Evolutionary conservation across 2,797 vertebrate genomes (phyloP).

Genomic region (Thalassophryne amazonica): DNA sequence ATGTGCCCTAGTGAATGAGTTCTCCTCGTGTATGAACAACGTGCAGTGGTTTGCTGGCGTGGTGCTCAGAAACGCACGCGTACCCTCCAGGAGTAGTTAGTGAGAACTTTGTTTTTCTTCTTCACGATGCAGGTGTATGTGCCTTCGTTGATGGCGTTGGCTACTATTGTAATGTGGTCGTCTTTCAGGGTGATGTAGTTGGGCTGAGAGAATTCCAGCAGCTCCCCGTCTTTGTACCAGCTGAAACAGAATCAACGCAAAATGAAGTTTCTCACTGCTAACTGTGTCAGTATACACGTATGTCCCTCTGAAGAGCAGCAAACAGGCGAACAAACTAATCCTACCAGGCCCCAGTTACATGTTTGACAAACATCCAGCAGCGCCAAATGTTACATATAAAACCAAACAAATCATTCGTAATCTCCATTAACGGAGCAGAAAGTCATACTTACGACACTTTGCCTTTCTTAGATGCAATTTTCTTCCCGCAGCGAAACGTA

Average conservation of each 20-base stretch:
- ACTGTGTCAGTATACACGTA: too few species aligned
- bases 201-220: slow-evolving; percentile 90
- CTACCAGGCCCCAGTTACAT: too few species aligned
- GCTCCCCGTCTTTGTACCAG: slow-evolving; percentile 97
- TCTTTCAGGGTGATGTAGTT: slow-evolving; percentile 90
- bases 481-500: slow-evolving; percentile 95
- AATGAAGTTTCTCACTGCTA: too few species aligned
- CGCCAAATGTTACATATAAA: too few species aligned
- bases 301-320: too few species aligned
- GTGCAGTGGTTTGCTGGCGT: slow-evolving; percentile 11
- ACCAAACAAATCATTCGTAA: too few species aligned
- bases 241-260: slow-evolving; percentile 62
- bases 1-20: slow-evolving; percentile 70
- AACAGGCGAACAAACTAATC: too few species aligned
- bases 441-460: slow-evolving; percentile 91
- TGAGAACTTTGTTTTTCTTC: slow-evolving; percentile 87
- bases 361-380: too few species aligned
- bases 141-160: slow-evolving; percentile 96
- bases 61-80: slow-evolving; percentile 80
- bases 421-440: background rate
- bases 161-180: slow-evolving; percentile 92
- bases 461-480: slow-evolving; percentile 93
- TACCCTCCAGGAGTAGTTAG: slow-evolving; percentile 94
- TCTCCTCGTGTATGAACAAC: slow-evolving; percentile 35
- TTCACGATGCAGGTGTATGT: slow-evolving; percentile 93